Evolutionary conservation across 2,888 invertebrate species (phyloP).

Genomic region (Tethea ocularis): DNA sequence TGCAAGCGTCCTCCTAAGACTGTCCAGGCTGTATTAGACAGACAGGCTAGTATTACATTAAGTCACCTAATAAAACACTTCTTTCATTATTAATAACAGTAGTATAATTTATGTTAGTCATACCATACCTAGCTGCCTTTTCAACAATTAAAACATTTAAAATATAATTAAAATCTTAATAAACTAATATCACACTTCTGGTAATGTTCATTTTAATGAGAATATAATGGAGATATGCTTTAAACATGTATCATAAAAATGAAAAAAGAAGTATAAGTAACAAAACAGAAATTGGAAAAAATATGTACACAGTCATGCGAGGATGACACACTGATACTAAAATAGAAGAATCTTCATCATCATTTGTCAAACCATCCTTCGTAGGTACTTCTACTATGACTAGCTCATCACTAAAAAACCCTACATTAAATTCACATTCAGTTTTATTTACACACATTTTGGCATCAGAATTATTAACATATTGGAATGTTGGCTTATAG

Average conservation of each 20-base stretch:
- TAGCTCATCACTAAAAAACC: slow-evolving; percentile 89
- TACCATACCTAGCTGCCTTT: background rate
- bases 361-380: slow-evolving; percentile 90
- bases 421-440: slow-evolving; percentile 89
- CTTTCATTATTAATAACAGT: background rate
- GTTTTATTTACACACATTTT: slow-evolving; percentile 90
- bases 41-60: background rate
- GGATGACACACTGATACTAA: slow-evolving; percentile 92
- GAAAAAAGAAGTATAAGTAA: slow-evolving; percentile 91
- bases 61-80: background rate
- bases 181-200: slow-evolving; percentile 79
- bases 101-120: slow-evolving; percentile 3
- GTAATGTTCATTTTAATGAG: slow-evolving; percentile 73
- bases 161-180: slow-evolving; percentile 50
- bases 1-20: too few relatives aligned
- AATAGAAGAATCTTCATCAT: slow-evolving; percentile 88
- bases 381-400: slow-evolving; percentile 94
- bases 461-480: slow-evolving; percentile 86
- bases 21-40: too few relatives aligned
- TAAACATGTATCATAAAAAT: slow-evolving; percentile 86
- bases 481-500: slow-evolving; percentile 92
- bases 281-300: slow-evolving; percentile 91
- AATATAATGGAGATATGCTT: slow-evolving; percentile 58
- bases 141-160: slow-evolving; percentile 24
- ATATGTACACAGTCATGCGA: slow-evolving; percentile 89